Conservation (phyloP, 2,797 vertebrate genomes). For the Danio albolineatus region DNA sequence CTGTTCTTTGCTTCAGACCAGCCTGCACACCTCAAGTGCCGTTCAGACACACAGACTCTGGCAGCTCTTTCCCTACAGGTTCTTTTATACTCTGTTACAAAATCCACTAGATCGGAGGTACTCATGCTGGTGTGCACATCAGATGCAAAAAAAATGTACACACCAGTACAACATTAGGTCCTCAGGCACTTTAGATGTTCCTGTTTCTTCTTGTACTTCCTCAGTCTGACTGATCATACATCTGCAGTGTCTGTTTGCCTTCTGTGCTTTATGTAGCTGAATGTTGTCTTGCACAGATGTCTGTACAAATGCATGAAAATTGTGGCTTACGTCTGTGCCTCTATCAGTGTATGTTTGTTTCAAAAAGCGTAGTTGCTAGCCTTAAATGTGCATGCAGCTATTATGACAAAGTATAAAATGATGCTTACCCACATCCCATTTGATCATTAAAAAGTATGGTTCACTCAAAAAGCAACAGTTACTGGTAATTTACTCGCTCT, state of each 20-base stretch:
- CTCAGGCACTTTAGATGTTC: not conserved
- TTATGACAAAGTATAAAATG: not conserved
- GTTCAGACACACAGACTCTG: constrained; percentile 15
- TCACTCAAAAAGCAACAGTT: too few relatives aligned
- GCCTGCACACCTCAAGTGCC: constrained; percentile 55
- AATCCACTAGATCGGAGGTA: not conserved
- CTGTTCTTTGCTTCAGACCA: constrained; percentile 26
- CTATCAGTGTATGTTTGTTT: not conserved
- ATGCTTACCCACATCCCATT: not conserved
- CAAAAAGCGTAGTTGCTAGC: not conserved
- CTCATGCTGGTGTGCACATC: not conserved
- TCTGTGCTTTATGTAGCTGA: constrained; percentile 18
- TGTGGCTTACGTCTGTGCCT: constrained; percentile 9
- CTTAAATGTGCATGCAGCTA: not conserved
- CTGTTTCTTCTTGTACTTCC: not conserved
- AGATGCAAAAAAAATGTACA: constrained; percentile 5
- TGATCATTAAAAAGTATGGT: not conserved
- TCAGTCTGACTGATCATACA: not conserved
- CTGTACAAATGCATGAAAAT: not conserved
- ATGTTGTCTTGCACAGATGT: not conserved
- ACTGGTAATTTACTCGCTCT: too few relatives aligned
- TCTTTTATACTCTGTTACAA: not conserved
- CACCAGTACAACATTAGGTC: not conserved
- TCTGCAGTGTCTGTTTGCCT: not conserved
- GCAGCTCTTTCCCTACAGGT: constrained; percentile 21